Conservation (phyloP, 2,888 invertebrate species). For the Bombylius discolor region DNA sequence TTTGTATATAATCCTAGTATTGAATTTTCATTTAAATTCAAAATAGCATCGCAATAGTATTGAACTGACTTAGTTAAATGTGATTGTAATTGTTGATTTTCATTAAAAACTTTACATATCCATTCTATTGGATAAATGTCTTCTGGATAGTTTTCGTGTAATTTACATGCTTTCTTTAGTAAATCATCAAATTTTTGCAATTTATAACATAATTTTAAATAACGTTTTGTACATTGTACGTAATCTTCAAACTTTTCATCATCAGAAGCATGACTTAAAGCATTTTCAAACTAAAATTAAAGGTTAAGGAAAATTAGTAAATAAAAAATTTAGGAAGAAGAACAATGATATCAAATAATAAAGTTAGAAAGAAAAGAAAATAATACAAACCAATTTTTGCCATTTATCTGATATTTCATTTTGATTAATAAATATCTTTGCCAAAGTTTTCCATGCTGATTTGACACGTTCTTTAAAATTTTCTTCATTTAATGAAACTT, state of each 20-base stretch:
- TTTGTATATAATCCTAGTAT: conserved; percentile 48
- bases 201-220: conserved; percentile 29
- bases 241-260: conserved; percentile 14
- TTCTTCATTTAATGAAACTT: conserved; percentile 3
- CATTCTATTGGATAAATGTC: conserved; percentile 44
- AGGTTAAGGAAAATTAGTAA: not conserved
- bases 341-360: not conserved
- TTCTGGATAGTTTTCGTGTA: conserved; percentile 38
- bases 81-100: conserved; percentile 24
- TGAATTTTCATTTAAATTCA: conserved; percentile 45
- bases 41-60: conserved; percentile 40
- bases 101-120: conserved; percentile 47
- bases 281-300: conserved; percentile 22
- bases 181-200: conserved; percentile 34
- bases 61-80: conserved; percentile 31
- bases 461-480: conserved; percentile 8
- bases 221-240: conserved; percentile 16
- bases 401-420: conserved; percentile 13
- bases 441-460: conserved; percentile 23
- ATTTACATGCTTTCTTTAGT: conserved; percentile 36
- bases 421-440: conserved; percentile 21
- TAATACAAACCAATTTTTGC: conserved; percentile 4
- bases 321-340: not conserved
- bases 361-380: not conserved
- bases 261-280: conserved; percentile 22